phyloP scores from a whole-genome alignment of 2,797 vertebrate genomes.

The Dipus sagitta region DNA sequence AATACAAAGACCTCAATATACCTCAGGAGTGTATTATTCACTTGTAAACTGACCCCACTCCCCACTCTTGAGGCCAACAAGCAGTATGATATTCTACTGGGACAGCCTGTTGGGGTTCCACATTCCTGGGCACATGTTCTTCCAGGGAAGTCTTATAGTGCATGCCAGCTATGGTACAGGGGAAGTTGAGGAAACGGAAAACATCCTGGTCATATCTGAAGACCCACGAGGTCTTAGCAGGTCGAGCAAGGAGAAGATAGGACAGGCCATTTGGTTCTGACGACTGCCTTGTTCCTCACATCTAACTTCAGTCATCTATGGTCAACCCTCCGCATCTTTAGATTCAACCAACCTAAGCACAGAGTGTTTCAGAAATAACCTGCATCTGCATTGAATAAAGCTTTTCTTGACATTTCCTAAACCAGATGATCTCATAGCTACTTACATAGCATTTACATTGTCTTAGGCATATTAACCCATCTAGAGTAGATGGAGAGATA shows the following conservation, averaged over 20 bases:
- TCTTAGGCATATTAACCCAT: background rate
- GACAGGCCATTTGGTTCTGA: background rate
- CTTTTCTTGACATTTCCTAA: background rate
- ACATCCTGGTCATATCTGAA: background rate
- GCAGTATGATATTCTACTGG: background rate
- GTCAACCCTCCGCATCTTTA: background rate
- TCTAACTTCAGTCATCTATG: background rate
- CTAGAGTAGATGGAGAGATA: background rate
- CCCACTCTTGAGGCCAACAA: background rate
- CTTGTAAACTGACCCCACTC: background rate
- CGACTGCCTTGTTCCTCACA: background rate
- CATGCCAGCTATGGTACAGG: background rate
- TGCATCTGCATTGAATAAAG: background rate
- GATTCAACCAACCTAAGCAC: background rate
- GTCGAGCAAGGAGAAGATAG: background rate
- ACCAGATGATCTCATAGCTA: background rate
- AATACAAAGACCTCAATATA: background rate
- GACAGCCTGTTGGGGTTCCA: background rate
- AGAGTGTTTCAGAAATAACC: background rate
- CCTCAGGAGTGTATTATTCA: background rate
- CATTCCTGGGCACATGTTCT: background rate
- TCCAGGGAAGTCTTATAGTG: background rate
- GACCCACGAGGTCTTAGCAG: background rate
- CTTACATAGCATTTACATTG: background rate
- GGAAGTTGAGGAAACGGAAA: background rate